These are phyloP conservation scores for Caenorhabditis wallacei DNA, from an alignment of 2,888 invertebrate species.

Conservation along the genomic window DNA sequence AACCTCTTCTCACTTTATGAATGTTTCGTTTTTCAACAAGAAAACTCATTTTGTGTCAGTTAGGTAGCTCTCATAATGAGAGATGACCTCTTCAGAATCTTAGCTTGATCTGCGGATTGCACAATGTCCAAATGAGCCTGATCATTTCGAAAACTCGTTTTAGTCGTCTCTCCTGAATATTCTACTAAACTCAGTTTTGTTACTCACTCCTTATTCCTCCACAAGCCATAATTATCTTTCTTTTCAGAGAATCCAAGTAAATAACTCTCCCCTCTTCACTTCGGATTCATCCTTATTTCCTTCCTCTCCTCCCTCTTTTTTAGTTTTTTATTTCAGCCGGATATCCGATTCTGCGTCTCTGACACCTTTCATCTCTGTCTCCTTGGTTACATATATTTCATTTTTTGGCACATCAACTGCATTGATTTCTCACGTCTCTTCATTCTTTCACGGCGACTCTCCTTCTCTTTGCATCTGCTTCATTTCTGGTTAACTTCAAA, in stretches of 20 bases:
- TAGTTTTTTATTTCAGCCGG: constrained; percentile 34
- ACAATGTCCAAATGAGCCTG: too few species aligned
- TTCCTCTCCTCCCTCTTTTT: neutral
- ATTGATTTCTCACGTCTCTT: constrained; percentile 14
- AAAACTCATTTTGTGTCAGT: too few species aligned
- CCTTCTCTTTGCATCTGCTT: neutral
- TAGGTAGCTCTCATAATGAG: too few species aligned
- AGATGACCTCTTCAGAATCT: too few species aligned
- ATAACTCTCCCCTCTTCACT: too few species aligned
- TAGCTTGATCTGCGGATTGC: too few species aligned
- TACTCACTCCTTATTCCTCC: neutral
- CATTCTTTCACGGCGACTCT: neutral
- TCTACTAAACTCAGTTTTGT: neutral
- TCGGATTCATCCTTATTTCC: too few species aligned
- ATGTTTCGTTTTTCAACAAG: constrained; percentile 10
- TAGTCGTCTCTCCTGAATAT: too few species aligned
- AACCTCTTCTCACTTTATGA: constrained; percentile 19
- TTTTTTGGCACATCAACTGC: constrained; percentile 48
- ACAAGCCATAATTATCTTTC: too few species aligned
- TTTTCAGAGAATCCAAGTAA: too few species aligned
- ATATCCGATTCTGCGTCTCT: constrained; percentile 56
- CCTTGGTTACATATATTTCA: constrained; percentile 55
- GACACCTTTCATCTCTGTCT: constrained; percentile 3
- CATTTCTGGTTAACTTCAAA: neutral
- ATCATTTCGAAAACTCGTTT: too few species aligned